A percentile compares a stretch with the other conserved stretches of the same genome.
phyloP scores from a whole-genome alignment of 2,888 invertebrate genomes.

The Microplitis manilae region DNA sequence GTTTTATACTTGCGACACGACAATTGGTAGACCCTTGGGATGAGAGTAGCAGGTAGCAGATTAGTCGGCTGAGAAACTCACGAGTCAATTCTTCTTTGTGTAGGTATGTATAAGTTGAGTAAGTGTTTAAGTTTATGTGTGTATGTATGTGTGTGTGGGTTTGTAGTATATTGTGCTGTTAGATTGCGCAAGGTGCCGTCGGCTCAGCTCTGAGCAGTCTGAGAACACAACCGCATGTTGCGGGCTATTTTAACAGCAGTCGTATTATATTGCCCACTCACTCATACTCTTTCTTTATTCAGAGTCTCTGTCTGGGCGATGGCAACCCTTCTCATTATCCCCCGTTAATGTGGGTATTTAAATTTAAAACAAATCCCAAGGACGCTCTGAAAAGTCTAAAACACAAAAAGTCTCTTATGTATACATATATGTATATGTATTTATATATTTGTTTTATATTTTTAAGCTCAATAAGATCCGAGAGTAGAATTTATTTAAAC shows the following conservation, averaged over 20 bases:
- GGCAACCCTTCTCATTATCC: constrained; percentile 20
- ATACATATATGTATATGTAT: neutral
- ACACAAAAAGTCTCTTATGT: neutral
- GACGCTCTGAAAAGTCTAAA: neutral
- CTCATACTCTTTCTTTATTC: neutral
- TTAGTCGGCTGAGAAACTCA: constrained; percentile 9
- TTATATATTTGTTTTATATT: too few relatives aligned
- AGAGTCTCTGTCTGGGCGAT: neutral
- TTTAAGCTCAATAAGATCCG: too few relatives aligned
- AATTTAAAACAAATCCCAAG: constrained; percentile 26
- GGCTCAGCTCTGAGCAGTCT: neutral
- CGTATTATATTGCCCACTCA: neutral
- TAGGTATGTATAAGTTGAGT: neutral
- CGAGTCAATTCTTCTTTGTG: constrained; percentile 10
- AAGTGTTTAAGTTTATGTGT: neutral
- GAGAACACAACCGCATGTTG: constrained; percentile 12
- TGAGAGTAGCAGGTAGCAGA: constrained; percentile 15
- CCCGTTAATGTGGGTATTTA: constrained; percentile 26
- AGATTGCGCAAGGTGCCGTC: constrained; percentile 18
- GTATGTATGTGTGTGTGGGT: neutral
- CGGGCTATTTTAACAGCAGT: constrained; percentile 3
- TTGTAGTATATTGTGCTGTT: constrained; percentile 8
- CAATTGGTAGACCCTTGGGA: constrained; percentile 4
- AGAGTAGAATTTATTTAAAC: too few relatives aligned
- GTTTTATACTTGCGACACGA: neutral